These are phyloP conservation scores for Champsocephalus esox DNA, from an alignment of 2,797 vertebrate species.

Conservation along the genomic window DNA sequence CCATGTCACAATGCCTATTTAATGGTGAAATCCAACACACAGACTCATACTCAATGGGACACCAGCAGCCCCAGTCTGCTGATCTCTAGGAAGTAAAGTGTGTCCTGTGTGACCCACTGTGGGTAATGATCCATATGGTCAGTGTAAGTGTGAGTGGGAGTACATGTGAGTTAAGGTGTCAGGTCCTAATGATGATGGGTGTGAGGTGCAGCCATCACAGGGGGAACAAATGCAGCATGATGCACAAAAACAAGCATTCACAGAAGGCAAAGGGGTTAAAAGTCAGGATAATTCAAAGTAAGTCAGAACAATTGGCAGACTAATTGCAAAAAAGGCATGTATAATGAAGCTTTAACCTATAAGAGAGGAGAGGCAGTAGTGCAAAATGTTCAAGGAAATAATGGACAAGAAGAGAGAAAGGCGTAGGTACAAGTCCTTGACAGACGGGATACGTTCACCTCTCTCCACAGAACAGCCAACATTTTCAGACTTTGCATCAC, in stretches of 20 bases:
- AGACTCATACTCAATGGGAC: constrained; percentile 45
- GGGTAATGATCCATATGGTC: constrained; percentile 76
- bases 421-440: constrained; percentile 18
- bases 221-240: constrained; percentile 47
- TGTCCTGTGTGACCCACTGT: constrained; percentile 64
- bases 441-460: constrained; percentile 38
- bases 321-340: constrained; percentile 8
- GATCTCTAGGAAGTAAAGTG: constrained; percentile 67
- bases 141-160: constrained; percentile 47
- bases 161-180: constrained; percentile 47
- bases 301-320: constrained; percentile 1
- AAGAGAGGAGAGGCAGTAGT: constrained; percentile 9
- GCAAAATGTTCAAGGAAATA: constrained; percentile 7
- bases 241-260: constrained; percentile 25
- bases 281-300: constrained; percentile 28
- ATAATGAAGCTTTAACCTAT: constrained; percentile 16
- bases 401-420: constrained; percentile 1
- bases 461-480: constrained; percentile 48
- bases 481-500: constrained; percentile 44
- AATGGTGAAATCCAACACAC: constrained; percentile 37
- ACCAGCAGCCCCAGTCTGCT: constrained; percentile 51
- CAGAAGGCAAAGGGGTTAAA: constrained; percentile 34
- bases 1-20: constrained; percentile 38
- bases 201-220: constrained; percentile 32
- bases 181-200: constrained; percentile 76